phyloP scores from a whole-genome alignment of 1,140 invertebrate species.

The Schlechtendalia chinensis region DNA sequence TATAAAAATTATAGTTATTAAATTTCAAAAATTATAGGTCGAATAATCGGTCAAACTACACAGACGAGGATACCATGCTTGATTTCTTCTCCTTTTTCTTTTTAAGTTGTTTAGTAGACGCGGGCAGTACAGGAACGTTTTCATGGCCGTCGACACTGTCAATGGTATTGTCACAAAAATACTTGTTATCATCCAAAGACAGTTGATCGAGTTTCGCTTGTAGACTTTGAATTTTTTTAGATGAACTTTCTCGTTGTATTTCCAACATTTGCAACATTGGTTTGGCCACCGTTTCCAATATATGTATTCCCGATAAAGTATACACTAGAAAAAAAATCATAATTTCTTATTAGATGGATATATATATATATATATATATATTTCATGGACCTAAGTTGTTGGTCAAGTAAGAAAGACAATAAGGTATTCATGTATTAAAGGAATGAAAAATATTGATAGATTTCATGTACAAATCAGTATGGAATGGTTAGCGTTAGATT shows the following conservation, averaged over 20 bases:
- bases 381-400: too few species aligned
- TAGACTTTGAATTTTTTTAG: slow-evolving; percentile 13
- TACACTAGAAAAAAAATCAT: slow-evolving; percentile 35
- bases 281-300: slow-evolving; percentile 35
- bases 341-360: neutral
- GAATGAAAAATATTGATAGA: too few species aligned
- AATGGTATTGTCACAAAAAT: neutral
- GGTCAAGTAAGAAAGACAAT: too few species aligned
- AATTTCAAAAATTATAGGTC: too few species aligned
- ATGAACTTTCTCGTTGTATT: slow-evolving; percentile 23
- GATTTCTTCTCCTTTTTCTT: neutral
- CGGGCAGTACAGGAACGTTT: neutral
- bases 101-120: neutral
- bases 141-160: neutral
- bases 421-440: too few species aligned
- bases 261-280: slow-evolving; percentile 46
- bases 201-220: slow-evolving; percentile 27
- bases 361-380: too few species aligned
- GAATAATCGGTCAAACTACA: neutral
- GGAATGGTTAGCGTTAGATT: too few species aligned
- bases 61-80: slow-evolving; percentile 27
- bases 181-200: neutral
- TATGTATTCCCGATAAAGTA: slow-evolving; percentile 23
- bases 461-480: too few species aligned
- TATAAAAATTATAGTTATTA: too few species aligned